These are phyloP conservation scores for Eleutherodactylus coqui DNA, from an alignment of 2,797 vertebrate genomes.

Conservation along the genomic window DNA sequence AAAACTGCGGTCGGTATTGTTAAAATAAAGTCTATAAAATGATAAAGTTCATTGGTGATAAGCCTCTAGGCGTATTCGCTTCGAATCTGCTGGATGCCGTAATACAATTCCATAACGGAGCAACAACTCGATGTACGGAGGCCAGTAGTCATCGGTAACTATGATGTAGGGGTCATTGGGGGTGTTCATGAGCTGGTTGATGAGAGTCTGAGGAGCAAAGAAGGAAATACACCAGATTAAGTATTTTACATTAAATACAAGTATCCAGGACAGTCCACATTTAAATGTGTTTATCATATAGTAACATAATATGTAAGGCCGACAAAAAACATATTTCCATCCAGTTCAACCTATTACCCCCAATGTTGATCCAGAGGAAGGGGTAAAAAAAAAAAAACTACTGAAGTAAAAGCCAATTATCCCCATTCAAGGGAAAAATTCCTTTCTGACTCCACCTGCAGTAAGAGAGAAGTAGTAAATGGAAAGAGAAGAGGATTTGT, in stretches of 20 bases:
- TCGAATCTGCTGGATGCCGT: slow-evolving; percentile 89
- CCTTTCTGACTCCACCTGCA: too few species aligned
- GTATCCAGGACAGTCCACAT: neutral
- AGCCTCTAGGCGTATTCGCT: slow-evolving; percentile 86
- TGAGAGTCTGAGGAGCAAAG: slow-evolving; percentile 80
- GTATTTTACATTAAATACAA: neutral
- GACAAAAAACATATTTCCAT: too few species aligned
- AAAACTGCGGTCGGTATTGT: neutral
- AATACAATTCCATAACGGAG: slow-evolving; percentile 85
- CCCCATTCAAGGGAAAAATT: too few species aligned
- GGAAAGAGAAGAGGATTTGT: neutral
- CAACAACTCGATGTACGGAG: slow-evolving; percentile 90
- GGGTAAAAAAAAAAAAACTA: too few species aligned
- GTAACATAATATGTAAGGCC: too few species aligned
- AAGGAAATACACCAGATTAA: neutral
- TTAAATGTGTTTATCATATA: too few species aligned
- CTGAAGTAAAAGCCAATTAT: too few species aligned
- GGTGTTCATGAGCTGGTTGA: slow-evolving; percentile 78
- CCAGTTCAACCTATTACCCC: too few species aligned
- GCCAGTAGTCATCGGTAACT: slow-evolving; percentile 84
- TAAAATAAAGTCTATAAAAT: slow-evolving; percentile 24
- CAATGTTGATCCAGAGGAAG: neutral
- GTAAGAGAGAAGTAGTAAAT: neutral
- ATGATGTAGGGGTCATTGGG: slow-evolving; percentile 91
- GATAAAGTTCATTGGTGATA: slow-evolving; percentile 74